phyloP scores from a whole-genome alignment of 2,113 vertebrate species.

The Thalassoma bifasciatum region DNA sequence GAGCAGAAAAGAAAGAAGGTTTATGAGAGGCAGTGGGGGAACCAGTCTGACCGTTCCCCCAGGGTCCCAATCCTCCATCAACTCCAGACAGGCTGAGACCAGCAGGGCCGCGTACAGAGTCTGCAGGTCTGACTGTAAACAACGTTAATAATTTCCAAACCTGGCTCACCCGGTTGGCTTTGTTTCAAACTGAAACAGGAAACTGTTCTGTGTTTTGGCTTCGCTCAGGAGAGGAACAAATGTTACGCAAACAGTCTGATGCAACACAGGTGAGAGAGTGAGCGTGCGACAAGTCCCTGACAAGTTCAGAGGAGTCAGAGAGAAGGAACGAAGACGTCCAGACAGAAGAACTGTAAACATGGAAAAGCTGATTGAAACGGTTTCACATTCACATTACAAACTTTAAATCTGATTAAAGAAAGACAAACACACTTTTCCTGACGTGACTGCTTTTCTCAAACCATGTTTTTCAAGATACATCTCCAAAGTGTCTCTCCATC shows the following conservation, averaged over 20 bases:
- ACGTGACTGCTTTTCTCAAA: too few species aligned
- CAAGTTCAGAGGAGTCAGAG: too few species aligned
- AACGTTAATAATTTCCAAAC: constrained; percentile 62
- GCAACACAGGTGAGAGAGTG: too few species aligned
- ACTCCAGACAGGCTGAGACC: constrained; percentile 37
- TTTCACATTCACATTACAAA: too few species aligned
- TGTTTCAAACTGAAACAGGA: constrained; percentile 53
- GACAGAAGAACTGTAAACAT: too few species aligned
- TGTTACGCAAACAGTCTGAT: background rate
- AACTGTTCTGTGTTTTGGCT: background rate
- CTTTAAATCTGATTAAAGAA: too few species aligned
- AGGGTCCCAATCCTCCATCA: too few species aligned
- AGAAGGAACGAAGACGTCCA: too few species aligned
- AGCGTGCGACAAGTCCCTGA: background rate
- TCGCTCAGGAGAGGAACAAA: constrained; percentile 9
- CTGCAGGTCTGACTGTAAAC: constrained; percentile 53
- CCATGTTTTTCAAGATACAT: too few species aligned
- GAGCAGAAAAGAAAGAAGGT: background rate
- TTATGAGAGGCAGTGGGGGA: background rate
- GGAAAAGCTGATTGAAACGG: too few species aligned
- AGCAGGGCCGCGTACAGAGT: constrained; percentile 29
- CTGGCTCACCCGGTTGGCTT: constrained; percentile 34
- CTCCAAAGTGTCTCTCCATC: too few species aligned
- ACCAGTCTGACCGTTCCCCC: background rate
- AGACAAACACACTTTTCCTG: too few species aligned